Base-by-base conservation (phyloP, 2,113 vertebrate species). In the Ondatra zibethicus region DNA sequence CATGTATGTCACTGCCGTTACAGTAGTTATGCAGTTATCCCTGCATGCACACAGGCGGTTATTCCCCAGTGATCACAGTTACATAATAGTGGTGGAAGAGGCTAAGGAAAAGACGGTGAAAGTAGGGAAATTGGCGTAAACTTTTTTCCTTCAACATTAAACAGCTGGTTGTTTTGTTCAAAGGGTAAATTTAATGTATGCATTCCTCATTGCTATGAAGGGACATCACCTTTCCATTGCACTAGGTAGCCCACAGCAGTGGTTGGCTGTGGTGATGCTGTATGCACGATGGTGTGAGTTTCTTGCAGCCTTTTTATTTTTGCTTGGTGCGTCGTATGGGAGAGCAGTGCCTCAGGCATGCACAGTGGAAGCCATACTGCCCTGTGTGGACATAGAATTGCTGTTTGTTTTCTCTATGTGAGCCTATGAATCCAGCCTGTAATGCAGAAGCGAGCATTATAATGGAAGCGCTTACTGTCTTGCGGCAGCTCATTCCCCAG, bases 341-440 rank as follows among this genome's bases (percentile, higher is more conserved):
- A 88, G 98, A 96, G 89, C 1, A 0, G 45, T 90, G 97, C 98
- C 98, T 97, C n/a, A 0, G 98, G 98, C 97, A 2, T 89, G 93
- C 86, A 65, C 82, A 88, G 87, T 93, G 52, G 89, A 94, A 95
- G 97, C 75, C n/a, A 87, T 77, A 70, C 80, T 96, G 95, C 78
- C 96, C 97, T 13, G 5, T 95, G 78, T 97, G 97, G 96, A 97
- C 96, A 88, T 61, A 81, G 92, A 96, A 93, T 96, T 97, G 75
- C 97, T 96, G 89, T 98, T 98, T 97, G 96, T 97, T 97, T 98
- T 98, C 97, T 94, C 94, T 88, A 39, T 93, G 85, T 82, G 91
- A 96, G 96, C 92, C 92, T 94, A 12, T 93, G 97, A 96, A 93
- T 98, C 95, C 94, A 89, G 97, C 87, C 97, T 95, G 93, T 97